phyloP scores from a whole-genome alignment of 2,113 vertebrate species.

The Cottus gobio region DNA sequence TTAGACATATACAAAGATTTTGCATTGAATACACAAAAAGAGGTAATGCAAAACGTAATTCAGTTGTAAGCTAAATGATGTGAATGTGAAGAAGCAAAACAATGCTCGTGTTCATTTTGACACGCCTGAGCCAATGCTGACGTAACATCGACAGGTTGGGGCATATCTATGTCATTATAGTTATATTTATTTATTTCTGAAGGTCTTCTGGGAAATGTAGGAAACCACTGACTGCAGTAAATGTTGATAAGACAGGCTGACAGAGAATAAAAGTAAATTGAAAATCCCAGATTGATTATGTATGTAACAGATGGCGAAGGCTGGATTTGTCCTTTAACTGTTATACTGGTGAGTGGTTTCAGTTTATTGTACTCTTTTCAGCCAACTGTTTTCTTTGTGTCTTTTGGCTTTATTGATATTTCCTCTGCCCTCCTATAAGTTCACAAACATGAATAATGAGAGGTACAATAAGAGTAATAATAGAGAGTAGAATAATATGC shows the following conservation, averaged over 20 bases:
- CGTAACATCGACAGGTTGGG: no score
- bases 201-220: slow-evolving; percentile 28
- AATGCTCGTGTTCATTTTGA: no score
- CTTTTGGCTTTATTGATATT: slow-evolving; percentile 32
- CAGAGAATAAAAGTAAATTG: slow-evolving; percentile 14
- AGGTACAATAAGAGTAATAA: slow-evolving; percentile 26
- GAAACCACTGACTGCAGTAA: slow-evolving; percentile 4
- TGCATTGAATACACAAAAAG: no score
- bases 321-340: neutral
- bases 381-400: slow-evolving; percentile 17
- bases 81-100: no score
- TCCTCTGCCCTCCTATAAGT: slow-evolving; percentile 21
- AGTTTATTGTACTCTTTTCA: slow-evolving; percentile 23
- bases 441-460: slow-evolving; percentile 23
- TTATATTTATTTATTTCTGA: neutral
- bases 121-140: no score
- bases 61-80: no score
- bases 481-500: slow-evolving; percentile 43
- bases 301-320: neutral
- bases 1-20: neutral
- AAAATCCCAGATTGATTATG: neutral
- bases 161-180: no score
- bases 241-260: neutral
- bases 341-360: neutral
- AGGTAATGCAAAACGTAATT: no score